Evolutionary conservation across 2,888 invertebrate species (phyloP).

Genomic region (Hirtodrosophila histrioides): DNA sequence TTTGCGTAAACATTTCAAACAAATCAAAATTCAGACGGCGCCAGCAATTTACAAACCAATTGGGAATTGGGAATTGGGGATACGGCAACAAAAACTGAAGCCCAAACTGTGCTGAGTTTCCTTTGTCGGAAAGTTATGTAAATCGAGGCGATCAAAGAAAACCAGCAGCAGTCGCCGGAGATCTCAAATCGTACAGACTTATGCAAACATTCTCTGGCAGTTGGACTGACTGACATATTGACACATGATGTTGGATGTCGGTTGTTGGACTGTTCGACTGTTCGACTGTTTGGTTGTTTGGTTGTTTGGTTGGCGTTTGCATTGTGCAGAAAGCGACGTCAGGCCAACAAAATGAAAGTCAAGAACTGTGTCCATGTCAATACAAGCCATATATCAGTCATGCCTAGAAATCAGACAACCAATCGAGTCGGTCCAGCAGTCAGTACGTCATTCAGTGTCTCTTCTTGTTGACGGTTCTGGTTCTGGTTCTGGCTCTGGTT

Average conservation of each 20-base stretch:
- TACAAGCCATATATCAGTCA: slow-evolving; percentile 78
- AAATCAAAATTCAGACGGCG: slow-evolving; percentile 77
- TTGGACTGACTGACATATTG: slow-evolving; percentile 73
- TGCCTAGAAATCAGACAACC: slow-evolving; percentile 72
- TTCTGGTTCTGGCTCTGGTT: slow-evolving; percentile 16
- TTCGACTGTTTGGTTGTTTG: slow-evolving; percentile 15
- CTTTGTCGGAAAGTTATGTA: slow-evolving; percentile 75
- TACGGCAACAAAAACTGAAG: slow-evolving; percentile 18
- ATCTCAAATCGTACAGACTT: slow-evolving; percentile 51
- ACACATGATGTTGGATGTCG: slow-evolving; percentile 63
- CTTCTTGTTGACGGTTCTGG: slow-evolving; percentile 12
- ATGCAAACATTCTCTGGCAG: slow-evolving; percentile 69
- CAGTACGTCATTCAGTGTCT: slow-evolving; percentile 67
- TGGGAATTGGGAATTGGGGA: slow-evolving; percentile 46
- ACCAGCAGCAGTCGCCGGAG: slow-evolving; percentile 31
- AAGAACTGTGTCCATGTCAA: slow-evolving; percentile 78
- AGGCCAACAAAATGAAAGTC: slow-evolving; percentile 74
- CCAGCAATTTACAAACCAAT: slow-evolving; percentile 65
- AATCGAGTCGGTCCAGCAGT: slow-evolving; percentile 60
- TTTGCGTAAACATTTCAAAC: slow-evolving; percentile 55
- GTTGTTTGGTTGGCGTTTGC: slow-evolving; percentile 35
- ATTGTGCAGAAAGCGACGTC: slow-evolving; percentile 41
- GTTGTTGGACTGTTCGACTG: slow-evolving; percentile 22
- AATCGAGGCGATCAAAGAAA: slow-evolving; percentile 67
- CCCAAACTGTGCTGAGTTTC: slow-evolving; percentile 30